A percentile compares a stretch with the other conserved stretches of the same genome.
Conservation (phyloP, 2,888 invertebrate species). For the Thera britannica region DNA sequence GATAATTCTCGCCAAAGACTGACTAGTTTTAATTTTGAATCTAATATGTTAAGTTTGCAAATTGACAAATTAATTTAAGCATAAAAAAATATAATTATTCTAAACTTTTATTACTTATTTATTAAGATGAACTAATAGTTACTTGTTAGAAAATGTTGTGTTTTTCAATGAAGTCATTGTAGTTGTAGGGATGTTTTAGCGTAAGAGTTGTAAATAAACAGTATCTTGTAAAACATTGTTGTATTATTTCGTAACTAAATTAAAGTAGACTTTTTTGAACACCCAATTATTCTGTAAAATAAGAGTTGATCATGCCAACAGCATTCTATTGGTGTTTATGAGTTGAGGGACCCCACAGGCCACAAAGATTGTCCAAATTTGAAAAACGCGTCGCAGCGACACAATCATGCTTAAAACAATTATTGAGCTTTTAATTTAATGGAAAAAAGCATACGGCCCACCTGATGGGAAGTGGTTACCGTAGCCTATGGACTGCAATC, state of each 20-base stretch:
- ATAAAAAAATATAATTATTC: conserved; percentile 33
- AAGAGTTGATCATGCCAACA: too few species aligned
- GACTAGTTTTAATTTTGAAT: conserved; percentile 67
- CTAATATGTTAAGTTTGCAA: conserved; percentile 51
- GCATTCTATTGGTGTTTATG: too few species aligned
- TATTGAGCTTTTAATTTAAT: too few species aligned
- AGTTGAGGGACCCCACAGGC: too few species aligned
- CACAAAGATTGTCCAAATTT: too few species aligned
- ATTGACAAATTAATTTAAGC: conserved; percentile 56
- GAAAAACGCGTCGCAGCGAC: too few species aligned
- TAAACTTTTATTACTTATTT: conserved; percentile 8
- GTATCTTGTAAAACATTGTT: conserved; percentile 38
- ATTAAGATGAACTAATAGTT: conserved; percentile 18
- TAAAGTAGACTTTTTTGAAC: neutral
- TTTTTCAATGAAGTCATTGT: conserved; percentile 42
- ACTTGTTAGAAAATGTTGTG: conserved; percentile 42
- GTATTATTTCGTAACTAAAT: neutral
- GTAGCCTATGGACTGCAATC: too few species aligned
- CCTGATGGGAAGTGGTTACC: too few species aligned
- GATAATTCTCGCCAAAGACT: conserved; percentile 76
- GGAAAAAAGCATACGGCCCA: too few species aligned
- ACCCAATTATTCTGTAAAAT: too few species aligned
- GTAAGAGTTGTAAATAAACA: conserved; percentile 61
- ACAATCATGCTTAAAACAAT: too few species aligned
- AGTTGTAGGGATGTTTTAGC: conserved; percentile 59